Conservation (phyloP, 2,888 invertebrate species). For the Ochlodes sylvanus region DNA sequence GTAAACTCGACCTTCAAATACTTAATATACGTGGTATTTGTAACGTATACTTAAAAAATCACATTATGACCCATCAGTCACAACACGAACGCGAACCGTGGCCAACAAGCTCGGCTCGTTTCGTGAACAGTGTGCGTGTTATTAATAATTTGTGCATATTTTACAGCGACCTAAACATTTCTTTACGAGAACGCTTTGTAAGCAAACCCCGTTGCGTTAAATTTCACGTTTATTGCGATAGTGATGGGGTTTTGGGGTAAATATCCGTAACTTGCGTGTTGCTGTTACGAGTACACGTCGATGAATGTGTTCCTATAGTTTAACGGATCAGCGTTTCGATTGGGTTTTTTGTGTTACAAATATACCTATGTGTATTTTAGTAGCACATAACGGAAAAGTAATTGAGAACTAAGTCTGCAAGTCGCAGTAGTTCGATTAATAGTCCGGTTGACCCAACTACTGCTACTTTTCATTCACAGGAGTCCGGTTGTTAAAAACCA, state of each 20-base stretch:
- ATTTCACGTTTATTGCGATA: constrained; percentile 41
- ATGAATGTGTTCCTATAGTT: not conserved
- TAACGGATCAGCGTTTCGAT: not conserved
- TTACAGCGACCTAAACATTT: constrained; percentile 39
- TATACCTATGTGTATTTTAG: no score
- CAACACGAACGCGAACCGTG: constrained; percentile 8
- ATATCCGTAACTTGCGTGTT: not conserved
- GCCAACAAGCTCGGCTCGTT: constrained; percentile 21
- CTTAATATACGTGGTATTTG: no score
- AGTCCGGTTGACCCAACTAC: no score
- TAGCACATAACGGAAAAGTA: no score
- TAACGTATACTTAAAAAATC: constrained; percentile 4
- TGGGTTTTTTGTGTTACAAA: no score
- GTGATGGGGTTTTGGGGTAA: constrained; percentile 5
- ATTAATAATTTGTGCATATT: constrained; percentile 44
- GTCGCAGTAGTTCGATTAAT: no score
- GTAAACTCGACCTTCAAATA: no score
- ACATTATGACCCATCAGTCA: constrained; percentile 13
- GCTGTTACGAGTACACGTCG: not conserved
- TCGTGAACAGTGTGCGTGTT: constrained; percentile 44
- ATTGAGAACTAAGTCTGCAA: no score
- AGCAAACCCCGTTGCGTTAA: constrained; percentile 41
- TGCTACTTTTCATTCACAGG: no score
- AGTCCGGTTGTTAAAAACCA: no score
- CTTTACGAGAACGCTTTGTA: constrained; percentile 40